phyloP scores from a whole-genome alignment of 2,797 vertebrate species.

The Xenops minutus region DNA sequence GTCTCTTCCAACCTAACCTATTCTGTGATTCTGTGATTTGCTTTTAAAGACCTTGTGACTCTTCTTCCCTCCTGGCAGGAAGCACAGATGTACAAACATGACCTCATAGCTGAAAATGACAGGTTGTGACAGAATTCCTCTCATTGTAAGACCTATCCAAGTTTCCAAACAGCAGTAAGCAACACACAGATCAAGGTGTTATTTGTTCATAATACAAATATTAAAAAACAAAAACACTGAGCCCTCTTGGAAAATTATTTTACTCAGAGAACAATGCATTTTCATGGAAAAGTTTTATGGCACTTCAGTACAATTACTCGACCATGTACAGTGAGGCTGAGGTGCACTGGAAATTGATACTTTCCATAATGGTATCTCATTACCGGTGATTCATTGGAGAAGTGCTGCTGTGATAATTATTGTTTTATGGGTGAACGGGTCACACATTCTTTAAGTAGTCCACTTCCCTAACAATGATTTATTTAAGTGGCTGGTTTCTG shows the following conservation, averaged over 20 bases:
- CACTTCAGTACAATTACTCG: constrained; percentile 14
- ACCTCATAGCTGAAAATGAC: background rate
- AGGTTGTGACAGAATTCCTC: background rate
- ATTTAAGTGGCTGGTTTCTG: constrained; percentile 30
- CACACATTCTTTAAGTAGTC: constrained; percentile 25
- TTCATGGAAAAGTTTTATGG: constrained; percentile 23
- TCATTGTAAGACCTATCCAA: background rate
- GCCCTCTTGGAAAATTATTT: background rate
- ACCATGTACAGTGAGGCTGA: background rate
- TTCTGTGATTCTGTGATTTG: background rate
- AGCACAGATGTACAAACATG: background rate
- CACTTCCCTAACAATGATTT: constrained; percentile 42
- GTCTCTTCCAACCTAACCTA: background rate
- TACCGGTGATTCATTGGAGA: constrained; percentile 45
- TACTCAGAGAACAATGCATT: background rate
- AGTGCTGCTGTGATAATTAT: constrained; percentile 50
- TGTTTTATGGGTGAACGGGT: constrained; percentile 24
- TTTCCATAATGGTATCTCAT: constrained; percentile 44
- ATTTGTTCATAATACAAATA: background rate
- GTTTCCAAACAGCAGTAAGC: background rate
- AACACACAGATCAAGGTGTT: background rate
- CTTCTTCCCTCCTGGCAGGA: background rate
- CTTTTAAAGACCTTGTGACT: background rate
- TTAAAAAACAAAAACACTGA: background rate
- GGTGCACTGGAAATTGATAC: constrained; percentile 35